Conservation (phyloP, 2,888 invertebrate species). For the Gisinianus flammeolus region DNA sequence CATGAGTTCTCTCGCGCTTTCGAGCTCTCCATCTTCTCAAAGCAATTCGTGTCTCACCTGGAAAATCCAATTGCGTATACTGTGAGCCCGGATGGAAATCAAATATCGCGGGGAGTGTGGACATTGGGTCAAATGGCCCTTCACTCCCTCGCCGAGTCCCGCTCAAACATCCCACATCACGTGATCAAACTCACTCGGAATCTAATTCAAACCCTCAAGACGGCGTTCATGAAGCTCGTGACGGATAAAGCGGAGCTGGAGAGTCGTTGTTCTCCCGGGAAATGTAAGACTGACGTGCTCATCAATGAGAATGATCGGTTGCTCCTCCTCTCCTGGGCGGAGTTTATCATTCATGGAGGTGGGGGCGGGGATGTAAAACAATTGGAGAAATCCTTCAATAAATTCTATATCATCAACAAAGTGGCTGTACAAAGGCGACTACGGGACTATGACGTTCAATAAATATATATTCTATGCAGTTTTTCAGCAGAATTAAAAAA, state of each 20-base stretch:
- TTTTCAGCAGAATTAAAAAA: too few relatives aligned
- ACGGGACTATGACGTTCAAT: conserved; percentile 4
- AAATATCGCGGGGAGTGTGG: not conserved
- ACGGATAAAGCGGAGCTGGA: not conserved
- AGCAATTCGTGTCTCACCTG: not conserved
- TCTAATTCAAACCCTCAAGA: conserved; percentile 14
- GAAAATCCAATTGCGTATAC: not conserved
- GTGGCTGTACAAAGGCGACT: not conserved
- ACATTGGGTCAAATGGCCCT: not conserved
- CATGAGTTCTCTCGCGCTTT: conserved; percentile 23
- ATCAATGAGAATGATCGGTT: conserved; percentile 23
- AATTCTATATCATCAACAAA: not conserved
- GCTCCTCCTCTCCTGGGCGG: not conserved
- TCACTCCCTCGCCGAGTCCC: not conserved
- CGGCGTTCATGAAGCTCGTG: conserved; percentile 10
- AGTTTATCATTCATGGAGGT: conserved; percentile 21
- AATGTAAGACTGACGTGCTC: not conserved
- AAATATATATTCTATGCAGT: too few relatives aligned
- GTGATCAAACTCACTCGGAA: conserved; percentile 14
- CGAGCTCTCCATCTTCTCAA: not conserved
- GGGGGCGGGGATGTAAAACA: not conserved
- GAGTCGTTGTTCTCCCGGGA: not conserved
- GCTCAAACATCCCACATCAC: not conserved
- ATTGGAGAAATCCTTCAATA: not conserved
- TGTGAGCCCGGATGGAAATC: not conserved